Evolutionary conservation across 1,140 invertebrate species (phyloP), one percentile per base, ranked within the genome.

Genomic region (Heliconius hermathena): DNA sequence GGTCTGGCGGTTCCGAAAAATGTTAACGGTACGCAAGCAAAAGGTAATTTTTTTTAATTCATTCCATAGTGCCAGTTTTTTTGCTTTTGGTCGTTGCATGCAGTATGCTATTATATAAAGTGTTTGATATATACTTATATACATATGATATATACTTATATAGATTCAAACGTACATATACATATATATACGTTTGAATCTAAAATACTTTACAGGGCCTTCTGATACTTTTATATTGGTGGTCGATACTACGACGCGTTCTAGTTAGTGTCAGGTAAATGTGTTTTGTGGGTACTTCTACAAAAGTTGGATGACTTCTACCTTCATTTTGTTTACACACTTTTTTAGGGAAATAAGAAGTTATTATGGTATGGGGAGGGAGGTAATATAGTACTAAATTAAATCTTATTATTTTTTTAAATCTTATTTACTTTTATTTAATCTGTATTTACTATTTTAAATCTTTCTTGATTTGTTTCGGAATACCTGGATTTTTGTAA

Each of bases 1-100:
- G 95, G 95, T 76, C 83, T 95, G 54, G 90, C 92, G 1, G 86
- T 95, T 26, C 95, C 80, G 86, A 95, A 82, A 94, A 95, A 86
- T 92, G 79, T 76, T 57, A 88, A 89, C 78, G 85, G 85, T 90
- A 89, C 79, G 78, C 74, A 83, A 84, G 80, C 81, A 70, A 87
- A 87, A 91, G 91, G 91, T 92, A 91, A 91, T 84, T 84, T 66
- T 74, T 36, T 78, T 78, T 82, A 79, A 71, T 74, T 79, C 20
- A 83, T 81, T 85, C 72, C 79, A 76, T 81, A 78, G 79, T 84
- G 83, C 78, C 83, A 84, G 79, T 82, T 85, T 71, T 78, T 49
- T 33, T 71, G 41, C 66, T 75, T 82, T 22, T 71, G 6, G n/a
- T 49, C 71, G 49, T 76, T 77, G 78, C 46, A 74, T 75, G 33